These are phyloP conservation scores for Panurus biarmicus DNA, from an alignment of 2,113 vertebrate species.

Conservation along the genomic window DNA sequence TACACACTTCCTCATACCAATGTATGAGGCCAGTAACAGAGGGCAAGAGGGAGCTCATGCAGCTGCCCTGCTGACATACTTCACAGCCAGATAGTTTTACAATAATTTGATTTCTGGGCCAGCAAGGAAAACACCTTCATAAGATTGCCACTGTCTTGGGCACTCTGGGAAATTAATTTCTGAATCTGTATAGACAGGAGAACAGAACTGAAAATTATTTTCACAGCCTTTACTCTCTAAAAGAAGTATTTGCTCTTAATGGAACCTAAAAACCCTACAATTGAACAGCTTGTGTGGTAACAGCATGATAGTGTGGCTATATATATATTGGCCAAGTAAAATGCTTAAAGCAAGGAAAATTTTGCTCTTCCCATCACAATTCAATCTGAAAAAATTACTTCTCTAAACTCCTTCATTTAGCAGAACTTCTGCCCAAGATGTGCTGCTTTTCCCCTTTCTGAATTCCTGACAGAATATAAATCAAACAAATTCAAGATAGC, in stretches of 20 bases:
- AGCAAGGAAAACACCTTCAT: not conserved
- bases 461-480: conserved; percentile 27
- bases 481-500: conserved; percentile 38
- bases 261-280: not conserved
- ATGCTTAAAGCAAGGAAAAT: not conserved
- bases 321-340: not conserved
- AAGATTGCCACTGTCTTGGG: not conserved
- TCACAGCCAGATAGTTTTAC: not conserved
- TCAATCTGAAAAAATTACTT: not conserved
- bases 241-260: not conserved
- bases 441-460: not conserved
- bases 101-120: not conserved
- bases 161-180: not conserved
- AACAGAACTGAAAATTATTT: not conserved
- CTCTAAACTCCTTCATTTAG: not conserved
- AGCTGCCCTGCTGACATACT: not conserved
- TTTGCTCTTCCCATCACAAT: not conserved
- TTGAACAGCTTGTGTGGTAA: not conserved
- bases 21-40: not conserved
- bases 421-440: not conserved
- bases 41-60: not conserved
- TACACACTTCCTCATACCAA: not conserved
- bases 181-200: not conserved
- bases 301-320: not conserved
- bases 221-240: not conserved